Conservation (phyloP, 2,797 vertebrate species). For the Hybognathus amarus region DNA sequence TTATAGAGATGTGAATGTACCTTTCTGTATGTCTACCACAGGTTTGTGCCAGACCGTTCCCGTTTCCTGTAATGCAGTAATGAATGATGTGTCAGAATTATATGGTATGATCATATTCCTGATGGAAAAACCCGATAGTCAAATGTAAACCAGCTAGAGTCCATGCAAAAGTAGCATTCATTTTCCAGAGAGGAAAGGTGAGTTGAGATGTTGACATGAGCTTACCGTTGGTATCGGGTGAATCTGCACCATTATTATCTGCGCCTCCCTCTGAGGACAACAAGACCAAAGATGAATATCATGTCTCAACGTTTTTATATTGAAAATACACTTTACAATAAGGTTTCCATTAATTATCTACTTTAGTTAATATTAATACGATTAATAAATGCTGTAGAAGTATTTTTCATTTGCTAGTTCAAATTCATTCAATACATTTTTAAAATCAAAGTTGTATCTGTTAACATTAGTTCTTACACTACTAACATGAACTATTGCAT, state of each 20-base stretch:
- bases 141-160: neutral
- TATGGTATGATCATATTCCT: neutral
- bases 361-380: neutral
- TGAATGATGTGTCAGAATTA: neutral
- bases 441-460: neutral
- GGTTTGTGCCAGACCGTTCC: constrained; percentile 74
- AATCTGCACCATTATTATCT: constrained; percentile 58
- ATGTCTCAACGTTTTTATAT: neutral
- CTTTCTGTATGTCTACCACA: constrained; percentile 64
- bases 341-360: neutral
- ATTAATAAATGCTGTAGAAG: neutral
- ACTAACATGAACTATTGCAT: neutral
- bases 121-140: neutral
- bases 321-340: neutral
- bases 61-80: constrained; percentile 58
- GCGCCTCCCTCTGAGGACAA: constrained; percentile 48
- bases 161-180: neutral
- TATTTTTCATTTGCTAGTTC: neutral
- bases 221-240: constrained; percentile 61
- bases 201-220: neutral
- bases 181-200: neutral
- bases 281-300: neutral
- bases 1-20: constrained; percentile 57
- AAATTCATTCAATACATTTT: neutral
- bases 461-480: neutral